These are phyloP conservation scores for Nesometra sesokonis DNA, from an alignment of 35 echinoderm and acorn worm genomes.

Conservation along the genomic window DNA sequence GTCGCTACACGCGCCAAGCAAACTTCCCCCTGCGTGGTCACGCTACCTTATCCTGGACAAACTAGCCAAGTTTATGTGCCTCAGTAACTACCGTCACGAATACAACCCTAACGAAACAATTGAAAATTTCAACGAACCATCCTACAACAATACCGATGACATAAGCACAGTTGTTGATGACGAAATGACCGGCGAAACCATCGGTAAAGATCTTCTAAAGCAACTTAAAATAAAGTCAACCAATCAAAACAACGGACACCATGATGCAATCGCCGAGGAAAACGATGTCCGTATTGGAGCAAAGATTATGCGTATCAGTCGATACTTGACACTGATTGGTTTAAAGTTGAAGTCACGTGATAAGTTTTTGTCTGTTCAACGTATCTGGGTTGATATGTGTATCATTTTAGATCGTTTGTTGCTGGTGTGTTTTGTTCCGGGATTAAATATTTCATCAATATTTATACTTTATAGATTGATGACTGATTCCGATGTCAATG, in stretches of 20 bases:
- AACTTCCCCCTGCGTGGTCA: neutral
- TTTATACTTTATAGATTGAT: neutral
- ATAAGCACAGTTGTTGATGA: neutral
- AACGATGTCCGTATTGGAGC: neutral
- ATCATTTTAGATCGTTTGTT: conserved; percentile 1
- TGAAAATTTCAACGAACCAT: neutral
- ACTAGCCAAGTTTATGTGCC: neutral
- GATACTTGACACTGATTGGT: neutral
- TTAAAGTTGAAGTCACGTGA: neutral
- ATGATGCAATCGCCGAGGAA: neutral
- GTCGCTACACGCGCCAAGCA: neutral
- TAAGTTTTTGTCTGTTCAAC: neutral
- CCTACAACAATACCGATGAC: neutral
- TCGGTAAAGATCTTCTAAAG: neutral
- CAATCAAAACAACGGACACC: neutral
- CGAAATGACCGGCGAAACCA: neutral
- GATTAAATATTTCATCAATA: neutral
- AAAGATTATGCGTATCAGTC: neutral
- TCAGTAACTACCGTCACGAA: neutral
- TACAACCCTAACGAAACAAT: too few relatives aligned
- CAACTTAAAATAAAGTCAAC: neutral
- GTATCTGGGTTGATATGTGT: neutral
- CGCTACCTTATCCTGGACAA: conserved; percentile 5
- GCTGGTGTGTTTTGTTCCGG: neutral
- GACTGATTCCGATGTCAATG: neutral